These are phyloP conservation scores for Parascotia fuliginaria DNA, from an alignment of 2,888 invertebrate species.

Conservation along the genomic window DNA sequence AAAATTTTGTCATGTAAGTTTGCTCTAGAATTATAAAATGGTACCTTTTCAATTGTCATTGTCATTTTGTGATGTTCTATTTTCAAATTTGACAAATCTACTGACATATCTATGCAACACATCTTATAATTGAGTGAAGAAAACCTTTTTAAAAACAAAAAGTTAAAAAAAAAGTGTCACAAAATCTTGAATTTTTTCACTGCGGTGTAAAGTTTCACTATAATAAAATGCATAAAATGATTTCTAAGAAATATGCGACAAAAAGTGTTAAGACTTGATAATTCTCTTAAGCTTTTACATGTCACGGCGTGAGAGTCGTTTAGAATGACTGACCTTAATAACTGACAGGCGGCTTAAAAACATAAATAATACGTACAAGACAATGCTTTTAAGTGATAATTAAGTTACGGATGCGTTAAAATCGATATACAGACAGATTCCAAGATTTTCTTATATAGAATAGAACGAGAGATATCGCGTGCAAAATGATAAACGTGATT, in stretches of 20 bases:
- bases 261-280: not conserved
- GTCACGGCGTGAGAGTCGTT: conserved; percentile 23
- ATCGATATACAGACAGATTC: conserved; percentile 34
- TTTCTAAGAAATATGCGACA: not conserved
- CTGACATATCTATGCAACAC: no score
- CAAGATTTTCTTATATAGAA: conserved; percentile 54
- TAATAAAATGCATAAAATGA: not conserved
- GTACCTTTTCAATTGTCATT: no score
- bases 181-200: no score
- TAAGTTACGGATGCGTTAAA: conserved; percentile 24
- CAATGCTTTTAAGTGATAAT: conserved; percentile 32
- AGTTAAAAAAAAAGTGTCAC: no score
- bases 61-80: no score
- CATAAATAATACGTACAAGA: conserved; percentile 32
- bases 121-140: no score
- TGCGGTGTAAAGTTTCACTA: no score
- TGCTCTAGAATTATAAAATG: no score
- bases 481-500: conserved; percentile 67
- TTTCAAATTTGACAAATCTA: no score
- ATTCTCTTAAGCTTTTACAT: conserved; percentile 21
- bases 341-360: conserved; percentile 24
- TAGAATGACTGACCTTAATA: conserved; percentile 35
- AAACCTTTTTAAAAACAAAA: no score
- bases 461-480: conserved; percentile 65
- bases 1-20: no score